Conservation (phyloP, 1,140 invertebrate genomes). For the Saccostrea cuccullata region DNA sequence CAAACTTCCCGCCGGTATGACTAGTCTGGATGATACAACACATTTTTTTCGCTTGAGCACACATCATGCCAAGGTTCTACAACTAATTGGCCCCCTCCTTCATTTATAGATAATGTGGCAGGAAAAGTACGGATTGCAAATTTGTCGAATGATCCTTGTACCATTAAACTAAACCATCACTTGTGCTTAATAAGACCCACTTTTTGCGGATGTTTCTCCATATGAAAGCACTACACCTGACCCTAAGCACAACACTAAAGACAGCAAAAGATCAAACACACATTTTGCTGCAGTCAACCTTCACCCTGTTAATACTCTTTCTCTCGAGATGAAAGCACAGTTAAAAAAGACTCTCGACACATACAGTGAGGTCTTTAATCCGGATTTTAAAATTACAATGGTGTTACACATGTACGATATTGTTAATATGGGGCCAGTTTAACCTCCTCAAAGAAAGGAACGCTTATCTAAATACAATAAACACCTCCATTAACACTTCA, state of each 20-base stretch:
- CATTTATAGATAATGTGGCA: no score
- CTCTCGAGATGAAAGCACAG: slow-evolving; percentile 38
- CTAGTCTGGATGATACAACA: no score
- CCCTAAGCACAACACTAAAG: neutral
- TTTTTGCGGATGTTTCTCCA: slow-evolving; percentile 4
- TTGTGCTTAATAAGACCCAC: slow-evolving; percentile 44
- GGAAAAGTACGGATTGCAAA: slow-evolving; percentile 57
- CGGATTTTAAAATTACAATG: slow-evolving; percentile 55
- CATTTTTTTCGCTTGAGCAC: slow-evolving; percentile 35
- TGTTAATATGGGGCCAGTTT: slow-evolving; percentile 63
- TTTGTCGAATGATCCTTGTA: slow-evolving; percentile 48
- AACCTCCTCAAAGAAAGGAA: no score
- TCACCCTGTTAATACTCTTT: slow-evolving; percentile 59
- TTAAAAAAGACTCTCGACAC: slow-evolving; percentile 33
- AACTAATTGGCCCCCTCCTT: no score
- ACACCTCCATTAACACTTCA: no score
- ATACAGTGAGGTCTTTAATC: slow-evolving; percentile 56
- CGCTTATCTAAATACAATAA: no score
- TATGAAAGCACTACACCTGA: neutral
- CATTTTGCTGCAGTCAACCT: slow-evolving; percentile 40
- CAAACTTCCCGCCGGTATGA: slow-evolving; percentile 40
- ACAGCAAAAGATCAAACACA: neutral
- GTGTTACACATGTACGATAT: no score
- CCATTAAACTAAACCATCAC: slow-evolving; percentile 57
- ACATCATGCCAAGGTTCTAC: slow-evolving; percentile 32